phyloP scores from a whole-genome alignment of 2,113 vertebrate species.

The Telmatochromis bifrenatus region DNA sequence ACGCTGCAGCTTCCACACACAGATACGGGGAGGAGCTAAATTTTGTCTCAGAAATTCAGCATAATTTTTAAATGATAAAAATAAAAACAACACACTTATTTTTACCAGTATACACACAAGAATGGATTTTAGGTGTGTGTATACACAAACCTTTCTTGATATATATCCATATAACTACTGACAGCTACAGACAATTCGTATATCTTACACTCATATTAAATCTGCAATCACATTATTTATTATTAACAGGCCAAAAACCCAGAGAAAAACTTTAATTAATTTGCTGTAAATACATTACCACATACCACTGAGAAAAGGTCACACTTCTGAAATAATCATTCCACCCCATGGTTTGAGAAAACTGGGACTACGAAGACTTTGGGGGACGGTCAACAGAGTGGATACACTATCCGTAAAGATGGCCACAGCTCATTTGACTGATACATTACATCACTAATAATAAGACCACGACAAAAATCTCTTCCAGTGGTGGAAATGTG shows the following conservation, averaged over 20 bases:
- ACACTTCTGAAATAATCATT: background rate
- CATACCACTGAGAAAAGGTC: rapidly evolving
- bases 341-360: background rate
- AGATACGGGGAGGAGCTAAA: background rate
- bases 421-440: background rate
- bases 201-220: background rate
- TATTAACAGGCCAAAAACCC: background rate
- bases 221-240: background rate
- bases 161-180: background rate
- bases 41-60: rapidly evolving
- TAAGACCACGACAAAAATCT: background rate
- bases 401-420: background rate
- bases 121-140: background rate
- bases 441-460: background rate
- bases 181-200: rapidly evolving
- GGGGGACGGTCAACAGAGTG: rapidly evolving
- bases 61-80: background rate
- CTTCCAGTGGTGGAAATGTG: background rate
- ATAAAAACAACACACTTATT: background rate
- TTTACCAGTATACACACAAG: background rate
- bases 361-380: background rate
- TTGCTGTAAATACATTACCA: background rate
- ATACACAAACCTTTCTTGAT: background rate
- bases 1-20: conserved; percentile 9
- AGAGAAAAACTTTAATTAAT: rapidly evolving